Base-by-base conservation (phyloP, 2,797 vertebrate species). In the Tympanoctomys barrerae region DNA sequence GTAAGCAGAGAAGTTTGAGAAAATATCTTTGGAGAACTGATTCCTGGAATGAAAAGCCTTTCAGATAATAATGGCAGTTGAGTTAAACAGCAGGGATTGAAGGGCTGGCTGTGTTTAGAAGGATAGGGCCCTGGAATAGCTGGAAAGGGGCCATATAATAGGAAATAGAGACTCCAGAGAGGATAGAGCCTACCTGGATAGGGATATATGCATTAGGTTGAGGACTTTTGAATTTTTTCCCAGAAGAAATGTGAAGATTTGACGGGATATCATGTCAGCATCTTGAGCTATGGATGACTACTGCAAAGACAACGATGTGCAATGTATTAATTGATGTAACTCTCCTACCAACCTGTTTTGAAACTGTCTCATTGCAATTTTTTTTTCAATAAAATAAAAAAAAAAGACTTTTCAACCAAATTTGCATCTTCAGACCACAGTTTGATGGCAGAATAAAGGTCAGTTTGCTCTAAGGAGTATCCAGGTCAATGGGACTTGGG, bases 401-500 rank as follows among this genome's bases (percentile, higher is more conserved):
- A 39, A 42, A 42, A 42, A 42, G 11, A 36, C 39, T 46, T 54
- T 93, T 78, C 64, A 81, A 42, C 21, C 62, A n/a, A n/a, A 11
- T 21, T 18, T 36, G 77, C 28, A 36, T 75, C 28, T n/a, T 77
- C n/a, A 24, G 13, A 36, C 31, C 49, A 57, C n/a, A 36, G 28
- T 31, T 82, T 8, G 10, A 14, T 70, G 57, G 59, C 10, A 22
- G 31, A 10, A 21, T 31, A 31, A 61, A 42, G 8, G 31, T 19
- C 22, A 16, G 61, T 52, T 7, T 64, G 18, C 26, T 61, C 7
- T 75, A 21, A 31, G 83, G n/a, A 73, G 22, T 12, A 46, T 33
- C 6, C 46, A 8, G 42, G 75, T 24, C 22, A 16, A 14, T 3
- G 39, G 39, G 70, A 10, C 0, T 0, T 0, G 5, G 31, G 39